These are phyloP conservation scores for Pollicipes pollicipes DNA, from an alignment of 1,140 invertebrate genomes.

Conservation along the genomic window DNA sequence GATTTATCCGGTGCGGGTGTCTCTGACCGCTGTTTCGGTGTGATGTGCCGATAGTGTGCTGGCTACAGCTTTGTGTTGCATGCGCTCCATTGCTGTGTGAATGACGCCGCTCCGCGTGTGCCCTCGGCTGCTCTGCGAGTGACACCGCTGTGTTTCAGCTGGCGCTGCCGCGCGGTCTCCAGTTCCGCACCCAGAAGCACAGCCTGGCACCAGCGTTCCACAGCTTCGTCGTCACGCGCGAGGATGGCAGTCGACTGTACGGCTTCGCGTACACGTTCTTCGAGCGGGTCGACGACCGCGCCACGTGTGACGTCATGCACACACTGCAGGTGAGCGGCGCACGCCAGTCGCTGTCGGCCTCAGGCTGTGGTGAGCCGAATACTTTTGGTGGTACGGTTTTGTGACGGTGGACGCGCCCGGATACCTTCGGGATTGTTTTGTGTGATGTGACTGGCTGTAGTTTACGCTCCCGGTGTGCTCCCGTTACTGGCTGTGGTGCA, in stretches of 20 bases:
- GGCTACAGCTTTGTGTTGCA: conserved; percentile 9
- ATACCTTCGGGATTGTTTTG: too few species aligned
- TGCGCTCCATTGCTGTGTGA: conserved; percentile 9
- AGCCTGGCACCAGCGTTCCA: conserved; percentile 65
- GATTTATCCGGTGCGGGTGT: neutral
- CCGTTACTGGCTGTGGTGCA: too few species aligned
- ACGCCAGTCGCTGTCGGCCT: too few species aligned
- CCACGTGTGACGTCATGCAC: conserved; percentile 86
- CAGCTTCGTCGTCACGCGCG: conserved; percentile 88
- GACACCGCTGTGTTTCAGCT: conserved; percentile 41
- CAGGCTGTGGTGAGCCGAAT: neutral
- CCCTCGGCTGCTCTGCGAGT: neutral
- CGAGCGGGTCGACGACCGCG: conserved; percentile 77
- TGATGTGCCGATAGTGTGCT: neutral
- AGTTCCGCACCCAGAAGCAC: conserved; percentile 87
- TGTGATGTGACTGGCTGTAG: too few species aligned
- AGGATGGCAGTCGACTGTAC: conserved; percentile 84
- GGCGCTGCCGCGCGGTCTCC: conserved; percentile 76
- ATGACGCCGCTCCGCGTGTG: conserved; percentile 7
- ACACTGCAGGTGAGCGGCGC: conserved; percentile 53
- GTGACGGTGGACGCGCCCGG: neutral
- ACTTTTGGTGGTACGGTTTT: neutral
- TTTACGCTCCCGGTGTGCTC: too few species aligned
- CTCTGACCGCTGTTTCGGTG: neutral
- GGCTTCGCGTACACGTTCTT: conserved; percentile 88